Conservation (phyloP, 2,113 vertebrate species). For the Guaruba guarouba region DNA sequence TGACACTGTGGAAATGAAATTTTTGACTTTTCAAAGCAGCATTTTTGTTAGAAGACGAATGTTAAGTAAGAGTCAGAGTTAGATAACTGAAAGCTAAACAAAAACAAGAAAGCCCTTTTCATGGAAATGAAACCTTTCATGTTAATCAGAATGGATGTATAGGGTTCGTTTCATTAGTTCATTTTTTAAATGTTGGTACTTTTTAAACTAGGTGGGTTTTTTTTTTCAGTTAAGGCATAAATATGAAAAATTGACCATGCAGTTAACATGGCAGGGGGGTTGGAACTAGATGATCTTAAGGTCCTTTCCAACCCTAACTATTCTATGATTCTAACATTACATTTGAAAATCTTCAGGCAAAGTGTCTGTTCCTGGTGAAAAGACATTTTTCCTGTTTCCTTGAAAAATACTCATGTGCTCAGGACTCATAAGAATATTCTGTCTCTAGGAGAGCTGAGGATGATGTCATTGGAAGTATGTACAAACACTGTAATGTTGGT, state of each 20-base stretch:
- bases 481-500: neutral
- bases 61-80: neutral
- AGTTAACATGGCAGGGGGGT: neutral
- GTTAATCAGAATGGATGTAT: neutral
- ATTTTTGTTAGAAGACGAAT: neutral
- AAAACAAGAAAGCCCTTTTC: neutral
- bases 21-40: neutral
- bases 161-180: neutral
- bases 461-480: neutral
- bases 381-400: neutral
- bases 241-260: neutral
- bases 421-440: neutral
- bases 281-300: no score
- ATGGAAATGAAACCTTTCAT: neutral
- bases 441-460: neutral
- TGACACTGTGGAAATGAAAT: neutral
- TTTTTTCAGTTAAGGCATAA: neutral
- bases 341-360: neutral
- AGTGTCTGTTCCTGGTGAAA: neutral
- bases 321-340: neutral
- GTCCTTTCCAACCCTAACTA: no score
- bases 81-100: neutral
- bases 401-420: neutral
- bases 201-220: neutral
- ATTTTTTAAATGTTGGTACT: neutral